Evolutionary conservation across 2,113 vertebrate genomes (phyloP), one percentile per base, ranked within the genome.

Genomic region (Terrapene triunguis): DNA sequence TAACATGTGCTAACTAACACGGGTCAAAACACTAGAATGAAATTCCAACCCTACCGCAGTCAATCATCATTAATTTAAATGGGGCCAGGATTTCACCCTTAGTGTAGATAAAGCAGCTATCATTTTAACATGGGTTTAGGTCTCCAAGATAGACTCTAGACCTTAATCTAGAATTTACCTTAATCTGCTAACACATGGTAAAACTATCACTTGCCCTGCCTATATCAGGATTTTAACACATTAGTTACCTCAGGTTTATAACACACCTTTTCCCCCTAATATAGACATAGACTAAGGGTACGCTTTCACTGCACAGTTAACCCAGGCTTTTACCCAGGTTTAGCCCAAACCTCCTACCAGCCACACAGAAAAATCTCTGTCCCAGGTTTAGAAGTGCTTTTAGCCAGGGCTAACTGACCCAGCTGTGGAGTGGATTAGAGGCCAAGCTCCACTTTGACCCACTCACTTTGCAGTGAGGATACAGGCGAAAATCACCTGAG

Each of bases 11-110:
- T 93, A 72, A 38, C 65, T 72, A 22, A 38, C 17, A 22, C 65
- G 10, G 35, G n/a, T 72, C n/a, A 93, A 93, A 94, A 81, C 10
- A 59, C 84, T 91, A 78, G 88, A 94, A 93, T 5, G 8, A 54
- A 84, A 82, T 90, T 47, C 83, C 89, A 94, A 89, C 47, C 57
- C 44, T 91, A 88, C 59, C 92, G 89, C 92, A n/a, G n/a, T 72
- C 35, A 72, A 69, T 19, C 32, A 69, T n/a, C 29, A 25, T 17
- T 69, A 10, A 10, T 35, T 72, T 21, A 72, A 72, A 38, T 38
- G 65, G 35, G n/a, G 65, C n/a, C 65, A 72, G 17, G n/a, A 72
- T 72, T 72, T 72, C n/a, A 72, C 19, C 35, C 32, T 38, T 17
- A 72, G 19, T 72, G 17, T 72, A 72, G 17, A 72, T 38, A 72